Percentiles rank a stretch among this genome's conserved stretches.
phyloP scores from a whole-genome alignment of 2,888 invertebrate species.

The Imbricaverruca yamaguchii region DNA sequence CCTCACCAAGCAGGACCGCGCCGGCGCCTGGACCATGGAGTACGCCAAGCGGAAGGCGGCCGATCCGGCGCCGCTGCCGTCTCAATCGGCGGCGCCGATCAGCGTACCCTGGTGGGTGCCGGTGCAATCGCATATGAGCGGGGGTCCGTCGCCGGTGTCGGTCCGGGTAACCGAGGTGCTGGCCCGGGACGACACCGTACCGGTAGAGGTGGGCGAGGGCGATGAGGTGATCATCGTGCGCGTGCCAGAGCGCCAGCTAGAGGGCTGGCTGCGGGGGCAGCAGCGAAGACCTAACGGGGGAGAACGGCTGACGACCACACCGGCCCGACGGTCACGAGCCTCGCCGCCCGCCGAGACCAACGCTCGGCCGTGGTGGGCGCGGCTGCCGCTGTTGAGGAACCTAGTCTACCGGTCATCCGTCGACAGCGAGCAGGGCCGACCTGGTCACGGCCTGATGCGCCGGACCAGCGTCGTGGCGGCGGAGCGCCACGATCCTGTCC shows the following conservation, averaged over 20 bases:
- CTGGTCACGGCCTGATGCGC: neutral
- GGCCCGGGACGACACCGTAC: neutral
- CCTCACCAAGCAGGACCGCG: conserved; percentile 4
- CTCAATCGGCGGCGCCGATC: neutral
- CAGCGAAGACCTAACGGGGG: neutral
- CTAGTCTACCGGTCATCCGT: neutral
- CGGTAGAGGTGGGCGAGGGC: neutral
- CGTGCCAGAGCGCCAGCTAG: neutral
- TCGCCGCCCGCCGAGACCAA: too few species aligned
- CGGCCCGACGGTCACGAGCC: neutral
- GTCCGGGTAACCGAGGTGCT: neutral
- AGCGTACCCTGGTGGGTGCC: neutral
- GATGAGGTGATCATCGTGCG: neutral
- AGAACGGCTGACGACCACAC: neutral
- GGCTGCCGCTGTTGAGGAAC: neutral
- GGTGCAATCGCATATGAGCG: neutral
- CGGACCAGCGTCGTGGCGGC: neutral
- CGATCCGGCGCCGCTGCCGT: neutral
- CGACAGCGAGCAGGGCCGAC: neutral
- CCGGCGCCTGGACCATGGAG: neutral
- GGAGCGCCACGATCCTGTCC: neutral
- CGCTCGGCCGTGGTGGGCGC: neutral
- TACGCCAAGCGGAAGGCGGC: conserved; percentile 1
- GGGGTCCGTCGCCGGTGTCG: neutral
- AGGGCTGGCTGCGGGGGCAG: neutral